Conservation (phyloP, 2,113 vertebrate genomes). For the Perognathus longimembris region DNA sequence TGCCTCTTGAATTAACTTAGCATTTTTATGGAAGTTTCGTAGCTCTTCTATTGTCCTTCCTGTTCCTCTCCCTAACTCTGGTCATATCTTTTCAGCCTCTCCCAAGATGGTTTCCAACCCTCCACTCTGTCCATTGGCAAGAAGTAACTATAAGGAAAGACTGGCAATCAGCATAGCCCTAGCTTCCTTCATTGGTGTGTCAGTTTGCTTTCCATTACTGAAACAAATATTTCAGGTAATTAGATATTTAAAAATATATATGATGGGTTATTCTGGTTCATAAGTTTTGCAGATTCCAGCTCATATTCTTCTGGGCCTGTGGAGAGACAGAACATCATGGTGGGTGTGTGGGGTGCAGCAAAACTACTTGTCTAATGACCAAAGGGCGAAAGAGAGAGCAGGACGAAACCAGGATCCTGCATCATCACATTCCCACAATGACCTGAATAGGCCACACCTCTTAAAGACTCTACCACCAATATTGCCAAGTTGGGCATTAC, state of each 20-base stretch:
- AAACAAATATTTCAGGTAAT: background rate
- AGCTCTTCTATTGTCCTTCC: background rate
- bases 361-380: background rate
- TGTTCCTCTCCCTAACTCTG: background rate
- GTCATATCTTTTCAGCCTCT: background rate
- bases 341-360: background rate
- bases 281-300: background rate
- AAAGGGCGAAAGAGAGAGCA: background rate
- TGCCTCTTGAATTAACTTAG: background rate
- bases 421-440: background rate
- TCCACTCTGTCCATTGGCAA: background rate
- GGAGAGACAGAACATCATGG: background rate
- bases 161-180: fast-evolving
- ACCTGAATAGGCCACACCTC: too few species aligned
- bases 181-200: background rate
- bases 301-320: background rate
- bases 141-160: background rate
- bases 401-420: background rate
- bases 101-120: background rate
- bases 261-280: background rate
- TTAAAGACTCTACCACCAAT: background rate
- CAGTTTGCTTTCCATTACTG: background rate
- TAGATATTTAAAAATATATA: background rate
- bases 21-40: background rate
- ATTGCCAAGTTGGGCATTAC: background rate